Evolutionary conservation across 2,797 vertebrate species (phyloP).

Genomic region (Dipus sagitta): DNA sequence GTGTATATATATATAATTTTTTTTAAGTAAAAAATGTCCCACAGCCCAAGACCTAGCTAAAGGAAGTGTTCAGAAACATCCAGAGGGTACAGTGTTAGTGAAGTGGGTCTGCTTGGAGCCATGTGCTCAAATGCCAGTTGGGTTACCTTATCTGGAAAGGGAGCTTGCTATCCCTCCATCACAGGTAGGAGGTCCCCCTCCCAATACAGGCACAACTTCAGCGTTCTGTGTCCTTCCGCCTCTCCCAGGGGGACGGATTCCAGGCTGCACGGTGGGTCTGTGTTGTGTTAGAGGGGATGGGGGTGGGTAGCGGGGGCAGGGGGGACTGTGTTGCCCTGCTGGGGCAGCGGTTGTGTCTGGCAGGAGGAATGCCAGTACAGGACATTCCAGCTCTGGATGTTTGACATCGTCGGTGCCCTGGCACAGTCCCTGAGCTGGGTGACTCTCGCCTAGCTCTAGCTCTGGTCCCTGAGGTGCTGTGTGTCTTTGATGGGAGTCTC

Average conservation of each 20-base stretch:
- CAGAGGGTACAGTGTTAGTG: neutral
- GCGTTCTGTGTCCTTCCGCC: neutral
- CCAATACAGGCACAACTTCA: neutral
- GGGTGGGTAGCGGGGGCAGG: accelerated
- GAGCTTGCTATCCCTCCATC: neutral
- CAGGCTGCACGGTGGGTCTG: neutral
- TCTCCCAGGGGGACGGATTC: neutral
- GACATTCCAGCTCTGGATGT: neutral
- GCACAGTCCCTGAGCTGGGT: neutral
- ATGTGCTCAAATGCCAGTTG: neutral
- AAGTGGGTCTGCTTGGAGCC: neutral
- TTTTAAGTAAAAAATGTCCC: neutral
- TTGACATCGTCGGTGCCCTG: accelerated
- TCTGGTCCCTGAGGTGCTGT: neutral
- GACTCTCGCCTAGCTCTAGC: neutral
- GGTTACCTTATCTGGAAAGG: neutral
- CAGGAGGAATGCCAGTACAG: neutral
- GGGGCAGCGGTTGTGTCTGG: neutral
- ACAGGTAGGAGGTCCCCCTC: neutral
- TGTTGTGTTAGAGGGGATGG: neutral
- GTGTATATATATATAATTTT: too few relatives aligned
- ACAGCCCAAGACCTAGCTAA: neutral
- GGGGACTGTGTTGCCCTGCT: too few relatives aligned
- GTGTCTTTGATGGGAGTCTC: neutral
- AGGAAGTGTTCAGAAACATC: neutral